These are phyloP conservation scores for Heteromurus nitidus DNA, from an alignment of 2,888 invertebrate genomes.

Conservation along the genomic window DNA sequence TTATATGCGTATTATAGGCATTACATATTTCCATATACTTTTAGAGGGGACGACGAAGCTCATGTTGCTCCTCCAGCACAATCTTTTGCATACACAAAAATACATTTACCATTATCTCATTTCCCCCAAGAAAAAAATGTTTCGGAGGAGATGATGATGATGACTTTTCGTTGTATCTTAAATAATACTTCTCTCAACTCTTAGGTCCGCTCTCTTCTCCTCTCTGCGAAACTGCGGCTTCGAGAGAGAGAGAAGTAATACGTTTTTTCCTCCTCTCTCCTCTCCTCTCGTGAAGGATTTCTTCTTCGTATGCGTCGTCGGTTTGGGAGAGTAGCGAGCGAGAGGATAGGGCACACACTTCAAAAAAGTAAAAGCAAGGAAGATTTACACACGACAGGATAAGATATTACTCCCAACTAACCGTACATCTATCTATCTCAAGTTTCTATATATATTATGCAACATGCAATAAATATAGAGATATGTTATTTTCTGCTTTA, in stretches of 20 bases:
- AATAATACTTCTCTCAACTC: slow-evolving; percentile 20
- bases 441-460: slow-evolving; percentile 61
- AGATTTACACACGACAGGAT: slow-evolving; percentile 65
- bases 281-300: not conserved
- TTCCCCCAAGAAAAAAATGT: slow-evolving; percentile 49
- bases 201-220: too few relatives aligned
- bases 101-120: too few relatives aligned
- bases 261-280: slow-evolving; percentile 10
- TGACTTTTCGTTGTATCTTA: slow-evolving; percentile 47
- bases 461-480: slow-evolving; percentile 55
- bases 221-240: too few relatives aligned
- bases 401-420: slow-evolving; percentile 61
- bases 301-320: too few relatives aligned
- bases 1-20: too few relatives aligned
- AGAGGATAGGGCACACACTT: slow-evolving; percentile 55
- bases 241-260: slow-evolving; percentile 10
- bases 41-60: not conserved
- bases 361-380: slow-evolving; percentile 64
- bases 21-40: too few relatives aligned
- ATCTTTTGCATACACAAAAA: slow-evolving; percentile 24
- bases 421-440: slow-evolving; percentile 57
- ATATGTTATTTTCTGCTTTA: slow-evolving; percentile 45
- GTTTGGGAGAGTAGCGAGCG: slow-evolving; percentile 27
- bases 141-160: slow-evolving; percentile 35
- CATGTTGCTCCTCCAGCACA: not conserved